Evolutionary conservation across 2,888 invertebrate genomes (phyloP).

Genomic region (Willowsia nigromaculata): DNA sequence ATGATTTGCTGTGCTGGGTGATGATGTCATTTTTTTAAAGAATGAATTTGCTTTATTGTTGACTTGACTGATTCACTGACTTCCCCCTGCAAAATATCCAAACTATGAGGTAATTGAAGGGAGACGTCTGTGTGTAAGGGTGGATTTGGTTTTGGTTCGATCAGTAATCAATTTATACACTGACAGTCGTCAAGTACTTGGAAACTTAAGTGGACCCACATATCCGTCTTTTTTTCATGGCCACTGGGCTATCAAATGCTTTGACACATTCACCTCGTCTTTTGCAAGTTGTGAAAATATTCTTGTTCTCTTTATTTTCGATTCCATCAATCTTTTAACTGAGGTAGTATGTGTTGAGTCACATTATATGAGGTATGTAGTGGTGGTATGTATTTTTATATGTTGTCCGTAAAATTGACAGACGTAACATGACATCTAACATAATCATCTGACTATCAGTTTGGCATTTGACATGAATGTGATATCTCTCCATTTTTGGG

Average conservation of each 20-base stretch:
- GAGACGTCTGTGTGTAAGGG: background rate
- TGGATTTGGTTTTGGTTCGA: background rate
- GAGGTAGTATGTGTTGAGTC: background rate
- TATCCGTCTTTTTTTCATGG: background rate
- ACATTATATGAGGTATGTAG: background rate
- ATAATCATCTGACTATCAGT: conserved; percentile 45
- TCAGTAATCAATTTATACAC: background rate
- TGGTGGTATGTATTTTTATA: background rate
- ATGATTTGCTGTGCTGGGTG: background rate
- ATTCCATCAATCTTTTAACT: background rate
- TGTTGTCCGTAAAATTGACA: background rate
- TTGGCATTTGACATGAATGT: conserved; percentile 13
- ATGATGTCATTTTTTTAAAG: background rate
- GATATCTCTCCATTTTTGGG: conserved; percentile 24
- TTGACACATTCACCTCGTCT: background rate
- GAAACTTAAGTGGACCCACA: background rate
- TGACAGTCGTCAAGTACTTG: background rate
- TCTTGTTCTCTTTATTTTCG: background rate
- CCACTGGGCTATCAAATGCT: background rate
- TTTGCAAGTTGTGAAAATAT: background rate
- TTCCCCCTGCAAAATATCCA: background rate
- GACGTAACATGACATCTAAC: conserved; percentile 39
- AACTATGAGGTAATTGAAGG: background rate
- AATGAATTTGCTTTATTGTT: background rate
- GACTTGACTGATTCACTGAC: background rate